Conservation (phyloP, 2,113 vertebrate genomes). For the Sebastes schlegelii region DNA sequence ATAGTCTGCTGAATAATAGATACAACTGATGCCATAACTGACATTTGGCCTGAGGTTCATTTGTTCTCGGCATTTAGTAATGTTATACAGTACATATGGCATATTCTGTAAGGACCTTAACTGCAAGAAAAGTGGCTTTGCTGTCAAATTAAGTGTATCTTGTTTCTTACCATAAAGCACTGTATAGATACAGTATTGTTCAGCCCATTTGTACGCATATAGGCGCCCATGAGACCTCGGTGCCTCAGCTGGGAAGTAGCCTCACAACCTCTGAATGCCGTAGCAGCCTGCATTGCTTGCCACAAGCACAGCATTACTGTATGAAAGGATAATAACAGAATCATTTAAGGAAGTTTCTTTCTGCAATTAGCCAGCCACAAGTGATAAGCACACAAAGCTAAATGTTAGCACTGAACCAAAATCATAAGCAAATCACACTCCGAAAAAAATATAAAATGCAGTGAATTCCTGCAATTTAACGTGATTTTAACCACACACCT, state of each 20-base stretch:
- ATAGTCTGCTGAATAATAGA: too few species aligned
- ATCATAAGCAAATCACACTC: too few species aligned
- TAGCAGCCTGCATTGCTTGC: background rate
- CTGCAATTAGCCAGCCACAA: background rate
- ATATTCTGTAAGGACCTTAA: background rate
- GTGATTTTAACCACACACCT: too few species aligned
- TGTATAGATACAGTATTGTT: background rate
- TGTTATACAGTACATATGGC: background rate
- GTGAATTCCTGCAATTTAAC: too few species aligned
- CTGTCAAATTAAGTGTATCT: background rate
- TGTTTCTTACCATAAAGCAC: background rate
- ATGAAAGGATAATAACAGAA: background rate
- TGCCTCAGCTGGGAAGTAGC: background rate
- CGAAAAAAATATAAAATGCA: too few species aligned
- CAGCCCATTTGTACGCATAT: background rate
- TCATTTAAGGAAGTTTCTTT: background rate
- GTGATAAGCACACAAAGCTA: too few species aligned
- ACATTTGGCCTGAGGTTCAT: too few species aligned
- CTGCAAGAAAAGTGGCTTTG: background rate
- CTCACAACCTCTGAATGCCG: background rate
- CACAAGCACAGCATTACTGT: background rate
- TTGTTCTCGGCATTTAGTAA: background rate
- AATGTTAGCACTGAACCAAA: too few species aligned
- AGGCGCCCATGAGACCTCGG: background rate
- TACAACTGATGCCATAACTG: too few species aligned